Conservation (phyloP, 2,113 vertebrate species). For the Pseudorhombus dupliciocellatus region DNA sequence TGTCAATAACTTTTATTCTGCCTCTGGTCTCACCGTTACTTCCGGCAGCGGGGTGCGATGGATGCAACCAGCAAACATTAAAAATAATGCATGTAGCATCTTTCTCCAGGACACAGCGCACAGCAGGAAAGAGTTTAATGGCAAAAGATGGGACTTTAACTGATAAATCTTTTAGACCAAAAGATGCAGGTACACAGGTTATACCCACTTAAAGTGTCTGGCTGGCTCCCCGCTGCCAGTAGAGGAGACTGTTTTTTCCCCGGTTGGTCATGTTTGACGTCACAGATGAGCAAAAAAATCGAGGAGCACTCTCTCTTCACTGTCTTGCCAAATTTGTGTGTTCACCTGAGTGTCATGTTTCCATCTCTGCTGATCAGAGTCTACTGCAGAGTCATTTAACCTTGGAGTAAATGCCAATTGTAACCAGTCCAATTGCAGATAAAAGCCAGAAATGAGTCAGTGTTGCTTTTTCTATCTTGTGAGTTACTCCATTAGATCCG, state of each 20-base stretch:
- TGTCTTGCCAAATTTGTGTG: not conserved
- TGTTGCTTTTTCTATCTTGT: not conserved
- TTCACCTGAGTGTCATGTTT: not conserved
- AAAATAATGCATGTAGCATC: not conserved
- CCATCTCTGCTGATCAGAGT: not conserved
- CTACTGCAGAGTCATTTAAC: not conserved
- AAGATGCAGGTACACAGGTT: not conserved
- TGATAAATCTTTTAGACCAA: not conserved
- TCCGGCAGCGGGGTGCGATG: conserved; percentile 11
- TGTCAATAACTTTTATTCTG: conserved; percentile 62
- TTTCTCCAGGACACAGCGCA: conserved; percentile 1
- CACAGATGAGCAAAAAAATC: not conserved
- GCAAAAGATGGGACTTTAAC: not conserved
- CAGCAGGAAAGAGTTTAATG: conserved; percentile 1
- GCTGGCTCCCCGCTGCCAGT: too few species aligned
- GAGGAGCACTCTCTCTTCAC: too few species aligned
- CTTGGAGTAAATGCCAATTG: not conserved
- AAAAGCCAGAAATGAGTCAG: not conserved
- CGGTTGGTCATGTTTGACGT: not conserved
- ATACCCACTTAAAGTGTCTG: not conserved
- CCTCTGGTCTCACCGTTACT: conserved; percentile 30
- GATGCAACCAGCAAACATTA: conserved; percentile 18
- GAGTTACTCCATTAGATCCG: not conserved
- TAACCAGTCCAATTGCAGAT: not conserved
- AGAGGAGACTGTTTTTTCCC: not conserved